phyloP scores from a whole-genome alignment of 2,797 vertebrate species.

The Fistularia commersonii region DNA sequence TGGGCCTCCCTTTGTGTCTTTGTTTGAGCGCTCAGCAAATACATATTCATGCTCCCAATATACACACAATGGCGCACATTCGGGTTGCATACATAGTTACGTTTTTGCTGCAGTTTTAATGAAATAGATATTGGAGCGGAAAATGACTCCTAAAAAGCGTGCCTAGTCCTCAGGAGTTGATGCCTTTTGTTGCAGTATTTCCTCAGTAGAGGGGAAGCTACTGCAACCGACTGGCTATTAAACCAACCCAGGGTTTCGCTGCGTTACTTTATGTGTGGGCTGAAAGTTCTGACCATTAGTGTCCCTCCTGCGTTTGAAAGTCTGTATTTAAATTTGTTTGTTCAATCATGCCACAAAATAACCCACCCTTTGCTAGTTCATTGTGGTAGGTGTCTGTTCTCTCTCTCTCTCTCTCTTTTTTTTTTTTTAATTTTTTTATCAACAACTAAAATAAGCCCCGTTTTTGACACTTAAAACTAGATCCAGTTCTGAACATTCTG shows the following conservation, averaged over 20 bases:
- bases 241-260: slow-evolving; percentile 50
- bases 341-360: slow-evolving; percentile 44
- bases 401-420: no score
- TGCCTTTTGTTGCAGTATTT: slow-evolving; percentile 60
- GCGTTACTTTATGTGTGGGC: slow-evolving; percentile 47
- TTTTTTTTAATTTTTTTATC: no score
- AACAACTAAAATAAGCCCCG: slow-evolving; percentile 14
- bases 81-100: slow-evolving; percentile 32
- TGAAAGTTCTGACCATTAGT: slow-evolving; percentile 59
- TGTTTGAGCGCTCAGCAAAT: slow-evolving; percentile 58
- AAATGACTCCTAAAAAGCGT: no score
- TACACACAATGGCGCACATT: slow-evolving; percentile 51
- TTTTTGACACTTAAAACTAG: slow-evolving; percentile 37
- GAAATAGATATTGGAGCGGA: no score
- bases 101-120: no score
- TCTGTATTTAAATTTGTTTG: slow-evolving; percentile 31
- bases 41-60: slow-evolving; percentile 64
- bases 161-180: slow-evolving; percentile 15
- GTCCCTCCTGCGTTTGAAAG: slow-evolving; percentile 25
- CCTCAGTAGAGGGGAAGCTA: slow-evolving; percentile 57
- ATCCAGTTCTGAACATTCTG: slow-evolving; percentile 3
- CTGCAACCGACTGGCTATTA: slow-evolving; percentile 56
- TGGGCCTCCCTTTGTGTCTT: slow-evolving; percentile 66
- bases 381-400: slow-evolving; percentile 23
- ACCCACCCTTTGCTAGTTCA: slow-evolving; percentile 36